Percentiles rank a stretch among this genome's conserved stretches.
Conservation (phyloP, 2,888 invertebrate genomes). For the Pachymerium ferrugineum region DNA sequence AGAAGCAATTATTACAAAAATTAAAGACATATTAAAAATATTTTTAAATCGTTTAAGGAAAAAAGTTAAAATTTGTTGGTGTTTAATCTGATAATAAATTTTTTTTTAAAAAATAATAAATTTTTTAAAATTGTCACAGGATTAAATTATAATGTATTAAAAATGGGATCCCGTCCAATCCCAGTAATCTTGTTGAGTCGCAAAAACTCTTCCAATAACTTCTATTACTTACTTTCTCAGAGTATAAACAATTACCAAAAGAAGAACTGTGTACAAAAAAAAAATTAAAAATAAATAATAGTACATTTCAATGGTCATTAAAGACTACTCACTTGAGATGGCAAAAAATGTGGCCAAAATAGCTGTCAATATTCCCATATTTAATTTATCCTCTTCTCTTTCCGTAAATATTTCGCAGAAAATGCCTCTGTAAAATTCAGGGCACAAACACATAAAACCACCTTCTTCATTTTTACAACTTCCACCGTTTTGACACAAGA, state of each 20-base stretch:
- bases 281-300: constrained; percentile 20
- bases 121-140: too few relatives aligned
- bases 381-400: constrained; percentile 43
- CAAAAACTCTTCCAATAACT: too few relatives aligned
- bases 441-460: constrained; percentile 39
- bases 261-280: constrained; percentile 50
- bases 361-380: constrained; percentile 62
- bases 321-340: constrained; percentile 65
- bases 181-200: too few relatives aligned
- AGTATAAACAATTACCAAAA: constrained; percentile 79
- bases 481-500: constrained; percentile 37
- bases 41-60: too few relatives aligned
- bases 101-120: too few relatives aligned
- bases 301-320: neutral
- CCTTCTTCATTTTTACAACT: constrained; percentile 36
- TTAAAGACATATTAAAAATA: too few relatives aligned
- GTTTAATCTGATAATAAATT: too few relatives aligned
- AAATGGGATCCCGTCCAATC: too few relatives aligned
- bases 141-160: too few relatives aligned
- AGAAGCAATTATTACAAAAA: too few relatives aligned
- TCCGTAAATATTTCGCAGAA: constrained; percentile 41
- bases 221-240: too few relatives aligned
- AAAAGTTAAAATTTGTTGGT: too few relatives aligned
- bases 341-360: constrained; percentile 82
- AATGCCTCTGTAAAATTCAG: constrained; percentile 37